Conservation (phyloP, 2,113 vertebrate genomes). For the Pachycephala philippinensis region DNA sequence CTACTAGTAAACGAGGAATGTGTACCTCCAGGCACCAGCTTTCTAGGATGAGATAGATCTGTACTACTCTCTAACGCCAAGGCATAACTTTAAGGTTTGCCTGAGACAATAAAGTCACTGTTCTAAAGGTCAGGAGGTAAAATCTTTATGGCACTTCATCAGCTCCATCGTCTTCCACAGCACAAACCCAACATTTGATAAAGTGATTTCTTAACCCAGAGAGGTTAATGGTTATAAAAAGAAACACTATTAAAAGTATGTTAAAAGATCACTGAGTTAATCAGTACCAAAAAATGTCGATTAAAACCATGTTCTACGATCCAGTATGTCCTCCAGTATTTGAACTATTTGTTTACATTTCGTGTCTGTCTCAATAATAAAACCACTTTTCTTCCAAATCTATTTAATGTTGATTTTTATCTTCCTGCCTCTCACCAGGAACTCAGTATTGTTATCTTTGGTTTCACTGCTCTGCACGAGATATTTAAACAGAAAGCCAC, state of each 20-base stretch:
- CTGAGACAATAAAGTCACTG: not conserved
- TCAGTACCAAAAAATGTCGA: not conserved
- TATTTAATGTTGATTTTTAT: constrained; percentile 14
- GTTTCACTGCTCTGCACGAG: constrained; percentile 15
- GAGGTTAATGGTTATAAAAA: not conserved
- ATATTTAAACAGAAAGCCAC: constrained; percentile 38
- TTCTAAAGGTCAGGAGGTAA: not conserved
- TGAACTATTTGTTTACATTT: not conserved
- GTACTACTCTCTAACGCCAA: not conserved
- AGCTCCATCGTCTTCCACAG: not conserved
- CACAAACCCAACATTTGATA: not conserved
- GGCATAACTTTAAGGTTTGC: not conserved
- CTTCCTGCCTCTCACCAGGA: not conserved
- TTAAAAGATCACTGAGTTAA: not conserved
- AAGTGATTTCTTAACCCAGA: not conserved
- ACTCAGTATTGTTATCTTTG: constrained; percentile 23
- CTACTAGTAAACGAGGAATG: not conserved
- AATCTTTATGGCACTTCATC: not conserved
- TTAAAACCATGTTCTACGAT: not conserved
- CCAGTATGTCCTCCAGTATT: not conserved
- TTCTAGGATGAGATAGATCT: not conserved
- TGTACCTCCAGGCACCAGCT: not conserved
- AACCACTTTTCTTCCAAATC: not conserved
- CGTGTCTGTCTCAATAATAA: not conserved
- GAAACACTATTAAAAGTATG: not conserved